phyloP scores from a whole-genome alignment of 1,140 invertebrate species.

The Drosophila aff. region DNA sequence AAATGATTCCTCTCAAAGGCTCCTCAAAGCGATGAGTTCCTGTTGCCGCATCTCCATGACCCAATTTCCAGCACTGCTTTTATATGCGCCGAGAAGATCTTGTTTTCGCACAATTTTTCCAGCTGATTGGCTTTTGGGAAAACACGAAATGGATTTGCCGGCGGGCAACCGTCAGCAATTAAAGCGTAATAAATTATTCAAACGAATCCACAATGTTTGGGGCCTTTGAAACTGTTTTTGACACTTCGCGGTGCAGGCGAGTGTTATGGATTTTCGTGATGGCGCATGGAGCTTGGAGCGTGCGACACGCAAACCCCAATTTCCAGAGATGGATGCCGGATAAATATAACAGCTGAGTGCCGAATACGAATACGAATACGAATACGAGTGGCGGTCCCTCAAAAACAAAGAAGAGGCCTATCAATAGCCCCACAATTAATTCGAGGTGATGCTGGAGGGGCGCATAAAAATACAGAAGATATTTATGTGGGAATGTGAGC shows the following conservation, averaged over 20 bases:
- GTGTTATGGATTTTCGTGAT: constrained; percentile 51
- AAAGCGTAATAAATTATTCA: constrained; percentile 67
- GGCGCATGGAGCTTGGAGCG: constrained; percentile 35
- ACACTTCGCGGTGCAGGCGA: constrained; percentile 50
- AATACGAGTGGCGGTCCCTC: constrained; percentile 10
- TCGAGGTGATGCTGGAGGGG: constrained; percentile 44
- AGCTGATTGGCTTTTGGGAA: constrained; percentile 68
- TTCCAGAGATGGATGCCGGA: constrained; percentile 48
- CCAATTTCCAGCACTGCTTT: constrained; percentile 33
- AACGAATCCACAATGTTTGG: constrained; percentile 36
- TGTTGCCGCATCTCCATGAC: constrained; percentile 28
- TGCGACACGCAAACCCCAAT: constrained; percentile 77
- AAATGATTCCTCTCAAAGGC: neutral
- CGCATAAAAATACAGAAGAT: constrained; percentile 31
- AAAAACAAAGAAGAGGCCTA: constrained; percentile 60
- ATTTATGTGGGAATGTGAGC: constrained; percentile 67
- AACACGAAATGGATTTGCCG: constrained; percentile 52
- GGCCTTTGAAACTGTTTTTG: constrained; percentile 64
- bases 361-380: constrained; percentile 12
- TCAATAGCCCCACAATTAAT: constrained; percentile 77
- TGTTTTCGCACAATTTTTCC: constrained; percentile 72
- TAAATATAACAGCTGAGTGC: constrained; percentile 54
- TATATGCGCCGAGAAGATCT: constrained; percentile 8
- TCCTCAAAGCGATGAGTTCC: constrained; percentile 8
- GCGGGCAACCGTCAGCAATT: constrained; percentile 49